phyloP scores from a whole-genome alignment of 2,113 vertebrate species.

The Tenrec ecaudatus region DNA sequence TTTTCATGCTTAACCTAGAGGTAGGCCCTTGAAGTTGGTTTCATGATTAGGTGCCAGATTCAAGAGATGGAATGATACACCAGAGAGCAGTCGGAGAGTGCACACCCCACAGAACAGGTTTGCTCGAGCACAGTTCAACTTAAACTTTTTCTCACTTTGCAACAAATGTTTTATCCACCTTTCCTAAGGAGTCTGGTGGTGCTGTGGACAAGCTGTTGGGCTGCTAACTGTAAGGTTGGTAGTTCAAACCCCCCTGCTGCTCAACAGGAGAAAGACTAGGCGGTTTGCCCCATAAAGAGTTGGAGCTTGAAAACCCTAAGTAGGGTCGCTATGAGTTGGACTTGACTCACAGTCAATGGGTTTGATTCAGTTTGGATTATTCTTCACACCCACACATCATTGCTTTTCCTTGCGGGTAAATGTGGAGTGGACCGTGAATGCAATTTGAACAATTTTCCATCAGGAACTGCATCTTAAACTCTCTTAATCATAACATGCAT shows the following conservation, averaged over 20 bases:
- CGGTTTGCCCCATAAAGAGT: too few species aligned
- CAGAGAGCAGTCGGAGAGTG: background rate
- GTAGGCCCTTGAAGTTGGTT: background rate
- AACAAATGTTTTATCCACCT: background rate
- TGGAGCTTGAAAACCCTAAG: too few species aligned
- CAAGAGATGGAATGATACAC: background rate
- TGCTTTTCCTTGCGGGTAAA: background rate
- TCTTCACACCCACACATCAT: background rate
- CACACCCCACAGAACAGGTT: background rate
- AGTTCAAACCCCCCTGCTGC: too few species aligned
- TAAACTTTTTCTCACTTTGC: background rate
- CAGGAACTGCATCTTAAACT: constrained; percentile 20
- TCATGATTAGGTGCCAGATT: background rate
- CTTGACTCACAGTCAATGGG: too few species aligned
- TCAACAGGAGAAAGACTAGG: too few species aligned
- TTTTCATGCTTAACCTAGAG: background rate
- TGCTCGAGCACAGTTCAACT: background rate
- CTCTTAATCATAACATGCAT: background rate
- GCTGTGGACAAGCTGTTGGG: too few species aligned
- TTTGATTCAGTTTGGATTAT: too few species aligned
- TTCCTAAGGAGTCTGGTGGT: background rate
- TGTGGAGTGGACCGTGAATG: constrained; percentile 2
- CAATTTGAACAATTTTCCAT: constrained; percentile 48
- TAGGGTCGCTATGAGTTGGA: too few species aligned
- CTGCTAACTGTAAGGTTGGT: too few species aligned